Base-by-base conservation (phyloP, 1,140 invertebrate genomes). In the Camponotus pennsylvanicus region DNA sequence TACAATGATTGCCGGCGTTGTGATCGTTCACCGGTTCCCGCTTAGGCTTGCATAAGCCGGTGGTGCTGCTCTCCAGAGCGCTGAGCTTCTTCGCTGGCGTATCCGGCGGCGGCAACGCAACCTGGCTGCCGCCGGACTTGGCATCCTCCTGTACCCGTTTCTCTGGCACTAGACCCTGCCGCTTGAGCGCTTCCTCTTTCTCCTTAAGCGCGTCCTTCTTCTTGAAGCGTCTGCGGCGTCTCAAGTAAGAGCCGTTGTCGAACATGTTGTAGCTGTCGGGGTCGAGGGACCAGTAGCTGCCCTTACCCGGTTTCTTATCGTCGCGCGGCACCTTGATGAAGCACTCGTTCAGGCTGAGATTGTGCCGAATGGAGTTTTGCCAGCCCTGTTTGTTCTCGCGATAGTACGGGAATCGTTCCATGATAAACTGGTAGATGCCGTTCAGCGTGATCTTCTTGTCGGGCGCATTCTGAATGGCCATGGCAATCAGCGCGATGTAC, bases 211-310 rank as follows among this genome's bases (percentile, higher is more conserved):
- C 98, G 93, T 99, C 98, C 93, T 99, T 99, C 95, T 99, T 99
- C 96, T 99, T 99, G 95, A 99, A 99, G 3, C 98, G 97, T 84
- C 98, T 96, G 52, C 98, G 95, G 11, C 99, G 96, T n/a, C 99
- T 96, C 84, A 99, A 95, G 93, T 99, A 99, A 11, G 98, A 99
- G 0, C 99, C 99, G 92, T 99, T 99, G 92, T 99, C 99, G 95
- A 99, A 99, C 99, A 99, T 99, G 94, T 99, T 99, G 92, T 99
- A 98, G 0, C 97, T 98, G 92, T 99, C 98, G 0, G 99, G 99
- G 93, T 99, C 98, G 40, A 99, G 95, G 0, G 98, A 99, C 99
- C 99, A 99, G 94, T 99, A 99, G 92, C 98, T 99, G 2, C 99
- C 99, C 94, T 99, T 99, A 0, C 98, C 98, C 0, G 98, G 98